Evolutionary conservation across 2,113 vertebrate species (phyloP), one percentile per base, ranked within the genome.

Genomic region (Carassius carassius): DNA sequence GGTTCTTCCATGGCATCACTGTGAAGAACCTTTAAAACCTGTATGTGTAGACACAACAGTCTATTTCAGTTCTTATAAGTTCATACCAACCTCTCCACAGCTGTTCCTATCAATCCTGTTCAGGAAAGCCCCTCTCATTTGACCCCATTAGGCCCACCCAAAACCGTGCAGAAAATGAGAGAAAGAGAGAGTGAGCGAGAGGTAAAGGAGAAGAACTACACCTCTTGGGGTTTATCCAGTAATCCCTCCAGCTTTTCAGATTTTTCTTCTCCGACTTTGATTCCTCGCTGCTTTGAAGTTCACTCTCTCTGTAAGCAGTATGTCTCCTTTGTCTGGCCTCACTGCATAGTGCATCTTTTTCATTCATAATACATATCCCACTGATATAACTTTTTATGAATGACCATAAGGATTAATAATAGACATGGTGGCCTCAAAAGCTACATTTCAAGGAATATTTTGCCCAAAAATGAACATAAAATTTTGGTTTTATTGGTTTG

Each of bases 91-190:
- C 62, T 63, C 54, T 82, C 74, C 49, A 76, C 63, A 85, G 84
- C 78, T 86, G 74, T 62, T 62, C 81, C 84, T 37, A 84, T 88
- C 86, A 82, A 51, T 82, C 44, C 62, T 74, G 81, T 88, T 85
- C 84, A 85, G 10, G 47, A 41, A 19, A 25, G 14, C 73, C 65
- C 35, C 56, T 47, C 76, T 79, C 60, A 83, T 80, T 56, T 81
- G 79, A 54, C 67, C 74, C 76, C 72, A 69, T 86, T 80, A 60
- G 32, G 16, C 32, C 76, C 78, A 79, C 69, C 73, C 60, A 84
- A 73, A 69, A 78, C 19, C 21, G 17, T 14, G 49, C 60, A 81
- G 60, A 44, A 35, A 56, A 47, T 72, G 77, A 37, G 23, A 37
- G 14, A 63, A 65, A 65, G 7, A 25, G 76, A 63, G 29, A 65